phyloP scores from a whole-genome alignment of 2,888 invertebrate species.

The Ectemnius continuus region DNA sequence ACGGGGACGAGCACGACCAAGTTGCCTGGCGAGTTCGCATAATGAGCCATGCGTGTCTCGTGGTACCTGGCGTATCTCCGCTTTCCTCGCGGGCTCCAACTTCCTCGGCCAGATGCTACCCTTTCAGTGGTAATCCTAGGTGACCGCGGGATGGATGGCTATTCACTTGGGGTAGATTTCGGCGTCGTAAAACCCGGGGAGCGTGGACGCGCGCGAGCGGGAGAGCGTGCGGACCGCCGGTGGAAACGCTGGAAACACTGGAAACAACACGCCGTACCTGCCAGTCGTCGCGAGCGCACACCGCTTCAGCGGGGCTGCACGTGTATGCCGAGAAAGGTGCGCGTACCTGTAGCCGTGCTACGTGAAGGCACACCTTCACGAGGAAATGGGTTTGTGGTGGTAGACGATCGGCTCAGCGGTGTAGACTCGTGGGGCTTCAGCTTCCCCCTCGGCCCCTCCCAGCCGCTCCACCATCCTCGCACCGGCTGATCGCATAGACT shows the following conservation, averaged over 20 bases:
- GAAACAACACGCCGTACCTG: conserved; percentile 11
- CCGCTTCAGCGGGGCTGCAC: conserved; percentile 19
- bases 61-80: too few relatives aligned
- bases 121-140: too few relatives aligned
- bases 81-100: too few relatives aligned
- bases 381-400: neutral
- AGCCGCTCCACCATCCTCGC: neutral
- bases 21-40: too few relatives aligned
- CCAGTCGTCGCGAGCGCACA: conserved; percentile 1
- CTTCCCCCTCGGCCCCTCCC: neutral
- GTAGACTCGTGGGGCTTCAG: conserved; percentile 29
- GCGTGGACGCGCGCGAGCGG: conserved; percentile 6
- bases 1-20: too few relatives aligned
- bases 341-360: neutral
- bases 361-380: neutral
- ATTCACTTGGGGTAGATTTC: neutral
- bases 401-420: conserved; percentile 7
- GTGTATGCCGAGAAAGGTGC: conserved; percentile 26
- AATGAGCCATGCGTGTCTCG: too few relatives aligned
- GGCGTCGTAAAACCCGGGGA: neutral
- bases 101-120: too few relatives aligned
- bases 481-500: neutral
- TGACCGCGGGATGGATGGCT: too few relatives aligned
- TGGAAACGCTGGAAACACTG: conserved; percentile 16
- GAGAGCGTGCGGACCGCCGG: neutral